phyloP scores from a whole-genome alignment of 2,888 invertebrate species.

The Rhagophthalmus giganteus region DNA sequence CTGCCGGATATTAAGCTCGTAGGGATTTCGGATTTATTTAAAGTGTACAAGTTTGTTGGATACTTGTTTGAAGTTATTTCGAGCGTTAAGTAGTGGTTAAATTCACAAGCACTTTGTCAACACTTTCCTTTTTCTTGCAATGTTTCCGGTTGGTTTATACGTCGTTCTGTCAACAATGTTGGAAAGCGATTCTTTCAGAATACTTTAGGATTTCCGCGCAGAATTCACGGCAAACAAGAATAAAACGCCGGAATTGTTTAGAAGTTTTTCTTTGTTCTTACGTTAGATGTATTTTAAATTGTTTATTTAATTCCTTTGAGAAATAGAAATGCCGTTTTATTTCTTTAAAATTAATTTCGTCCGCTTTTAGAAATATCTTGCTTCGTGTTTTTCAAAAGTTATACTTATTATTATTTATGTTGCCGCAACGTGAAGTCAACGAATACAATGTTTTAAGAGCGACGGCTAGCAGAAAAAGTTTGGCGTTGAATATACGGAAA shows the following conservation, averaged over 20 bases:
- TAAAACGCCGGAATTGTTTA: neutral
- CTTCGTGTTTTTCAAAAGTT: neutral
- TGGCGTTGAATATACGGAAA: too few relatives aligned
- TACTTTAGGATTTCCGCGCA: neutral
- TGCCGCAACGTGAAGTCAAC: too few relatives aligned
- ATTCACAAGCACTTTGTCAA: slow-evolving; percentile 30
- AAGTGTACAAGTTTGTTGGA: slow-evolving; percentile 26
- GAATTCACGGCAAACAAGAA: neutral
- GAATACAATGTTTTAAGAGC: too few relatives aligned
- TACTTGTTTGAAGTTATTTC: slow-evolving; percentile 29
- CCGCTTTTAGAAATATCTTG: neutral
- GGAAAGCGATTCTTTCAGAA: neutral
- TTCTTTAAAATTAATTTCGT: neutral
- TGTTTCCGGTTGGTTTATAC: slow-evolving; percentile 17
- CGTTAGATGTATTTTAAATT: neutral
- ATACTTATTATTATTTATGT: too few relatives aligned
- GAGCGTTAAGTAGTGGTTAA: slow-evolving; percentile 28
- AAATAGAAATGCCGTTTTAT: neutral
- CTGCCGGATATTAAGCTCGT: slow-evolving; percentile 6
- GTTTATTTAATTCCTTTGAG: too few relatives aligned
- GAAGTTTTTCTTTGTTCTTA: neutral
- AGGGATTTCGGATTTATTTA: slow-evolving; percentile 23
- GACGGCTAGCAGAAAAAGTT: too few relatives aligned
- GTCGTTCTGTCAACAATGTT: neutral
- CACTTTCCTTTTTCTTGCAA: slow-evolving; percentile 28